A percentile compares a stretch with the other conserved stretches of the same genome.
Conservation (phyloP, 1,140 invertebrate species). For the Anastrepha ludens region DNA sequence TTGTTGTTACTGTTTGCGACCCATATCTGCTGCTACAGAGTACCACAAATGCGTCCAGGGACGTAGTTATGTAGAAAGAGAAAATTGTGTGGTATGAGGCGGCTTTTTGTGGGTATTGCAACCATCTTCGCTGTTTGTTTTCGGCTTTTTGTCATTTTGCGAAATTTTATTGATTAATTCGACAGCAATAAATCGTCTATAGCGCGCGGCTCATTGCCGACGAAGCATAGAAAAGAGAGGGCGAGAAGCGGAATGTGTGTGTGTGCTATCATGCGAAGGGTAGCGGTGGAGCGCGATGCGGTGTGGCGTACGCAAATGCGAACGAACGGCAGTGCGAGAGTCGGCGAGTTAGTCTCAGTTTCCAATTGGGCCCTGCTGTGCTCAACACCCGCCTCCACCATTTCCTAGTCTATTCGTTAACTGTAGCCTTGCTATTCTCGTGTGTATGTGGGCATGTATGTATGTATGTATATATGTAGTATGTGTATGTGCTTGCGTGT, state of each 20-base stretch:
- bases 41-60: neutral
- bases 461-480: neutral
- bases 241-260: neutral
- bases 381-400: neutral
- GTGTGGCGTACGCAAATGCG: neutral
- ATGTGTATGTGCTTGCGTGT: neutral
- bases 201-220: neutral
- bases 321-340: neutral
- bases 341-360: neutral
- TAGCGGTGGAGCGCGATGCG: neutral
- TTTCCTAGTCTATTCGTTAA: neutral
- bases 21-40: slow-evolving; percentile 21
- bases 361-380: neutral
- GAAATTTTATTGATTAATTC: slow-evolving; percentile 55
- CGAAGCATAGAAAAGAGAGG: neutral
- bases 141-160: slow-evolving; percentile 49
- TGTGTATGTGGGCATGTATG: neutral
- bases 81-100: neutral
- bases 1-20: slow-evolving; percentile 3
- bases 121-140: neutral
- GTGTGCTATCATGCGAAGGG: neutral
- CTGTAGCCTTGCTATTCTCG: neutral
- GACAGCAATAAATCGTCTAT: neutral
- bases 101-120: neutral
- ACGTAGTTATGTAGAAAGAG: neutral